Conservation (phyloP, 2,888 invertebrate species). For the Zygaena filipendulae region DNA sequence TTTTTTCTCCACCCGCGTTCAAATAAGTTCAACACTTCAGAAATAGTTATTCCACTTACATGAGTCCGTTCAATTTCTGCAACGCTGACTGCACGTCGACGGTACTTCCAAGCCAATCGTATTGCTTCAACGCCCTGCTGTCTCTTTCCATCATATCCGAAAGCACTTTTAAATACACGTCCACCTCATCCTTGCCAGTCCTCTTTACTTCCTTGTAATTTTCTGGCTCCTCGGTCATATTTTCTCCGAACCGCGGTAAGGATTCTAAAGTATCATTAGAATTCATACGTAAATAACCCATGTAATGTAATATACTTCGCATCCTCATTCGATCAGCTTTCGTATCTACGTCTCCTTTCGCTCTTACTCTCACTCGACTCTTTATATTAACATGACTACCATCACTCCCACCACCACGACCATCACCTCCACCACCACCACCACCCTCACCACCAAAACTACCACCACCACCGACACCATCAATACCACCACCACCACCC, state of each 20-base stretch:
- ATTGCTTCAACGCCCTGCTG: constrained; percentile 26
- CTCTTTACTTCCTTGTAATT: constrained; percentile 9
- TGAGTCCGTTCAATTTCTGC: constrained; percentile 27
- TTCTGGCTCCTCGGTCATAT: no score
- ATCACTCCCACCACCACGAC: background rate
- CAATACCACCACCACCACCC: background rate
- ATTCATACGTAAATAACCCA: no score
- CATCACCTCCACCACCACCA: background rate
- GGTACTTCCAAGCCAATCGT: constrained; percentile 40
- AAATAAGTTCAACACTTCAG: no score
- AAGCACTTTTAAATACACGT: constrained; percentile 19
- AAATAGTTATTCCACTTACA: no score
- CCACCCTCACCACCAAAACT: background rate
- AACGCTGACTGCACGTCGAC: constrained; percentile 36
- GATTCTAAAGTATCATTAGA: no score
- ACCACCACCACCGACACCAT: background rate
- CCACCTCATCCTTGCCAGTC: constrained; percentile 8
- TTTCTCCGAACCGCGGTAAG: no score
- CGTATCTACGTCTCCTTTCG: no score
- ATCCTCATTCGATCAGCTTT: no score
- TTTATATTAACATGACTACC: background rate
- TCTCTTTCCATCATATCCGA: constrained; percentile 30
- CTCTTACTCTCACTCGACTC: no score
- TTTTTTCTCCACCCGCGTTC: no score
- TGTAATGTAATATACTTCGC: no score